Evolutionary conservation across 2,113 vertebrate genomes (phyloP).

Genomic region (Hypanus sabinus): DNA sequence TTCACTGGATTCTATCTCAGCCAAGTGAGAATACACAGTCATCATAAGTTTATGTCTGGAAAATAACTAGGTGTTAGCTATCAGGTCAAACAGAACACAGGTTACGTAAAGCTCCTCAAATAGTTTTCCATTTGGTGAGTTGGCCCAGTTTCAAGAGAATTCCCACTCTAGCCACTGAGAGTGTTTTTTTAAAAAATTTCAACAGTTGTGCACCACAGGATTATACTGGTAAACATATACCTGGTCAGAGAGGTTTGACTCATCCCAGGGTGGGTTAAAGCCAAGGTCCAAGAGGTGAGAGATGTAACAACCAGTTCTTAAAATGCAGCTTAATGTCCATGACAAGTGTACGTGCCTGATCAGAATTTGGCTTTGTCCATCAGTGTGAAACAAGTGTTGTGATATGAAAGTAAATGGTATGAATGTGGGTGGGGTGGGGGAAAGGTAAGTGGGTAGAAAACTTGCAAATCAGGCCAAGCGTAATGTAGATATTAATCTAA

Average conservation of each 20-base stretch:
- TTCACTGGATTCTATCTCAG: neutral
- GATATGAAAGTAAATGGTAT: neutral
- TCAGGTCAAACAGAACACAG: neutral
- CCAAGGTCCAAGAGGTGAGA: neutral
- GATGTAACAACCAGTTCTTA: neutral
- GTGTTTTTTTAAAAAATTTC: neutral
- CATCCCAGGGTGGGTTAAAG: too few species aligned
- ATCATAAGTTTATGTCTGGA: neutral
- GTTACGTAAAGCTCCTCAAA: neutral
- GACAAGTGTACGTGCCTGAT: neutral
- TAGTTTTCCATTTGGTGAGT: neutral
- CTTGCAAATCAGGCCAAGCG: neutral
- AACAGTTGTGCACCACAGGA: neutral
- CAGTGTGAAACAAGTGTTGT: neutral
- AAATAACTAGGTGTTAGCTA: neutral
- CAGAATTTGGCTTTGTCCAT: neutral
- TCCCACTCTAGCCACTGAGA: neutral
- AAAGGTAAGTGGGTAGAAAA: neutral
- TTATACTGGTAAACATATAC: neutral
- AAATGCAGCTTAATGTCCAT: neutral
- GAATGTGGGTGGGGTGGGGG: neutral
- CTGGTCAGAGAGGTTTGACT: neutral
- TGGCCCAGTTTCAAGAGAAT: neutral
- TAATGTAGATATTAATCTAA: neutral
- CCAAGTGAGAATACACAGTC: neutral